These are phyloP conservation scores for Pseudomyrmex sp. DNA, from an alignment of 1,140 invertebrate genomes.

Conservation along the genomic window DNA sequence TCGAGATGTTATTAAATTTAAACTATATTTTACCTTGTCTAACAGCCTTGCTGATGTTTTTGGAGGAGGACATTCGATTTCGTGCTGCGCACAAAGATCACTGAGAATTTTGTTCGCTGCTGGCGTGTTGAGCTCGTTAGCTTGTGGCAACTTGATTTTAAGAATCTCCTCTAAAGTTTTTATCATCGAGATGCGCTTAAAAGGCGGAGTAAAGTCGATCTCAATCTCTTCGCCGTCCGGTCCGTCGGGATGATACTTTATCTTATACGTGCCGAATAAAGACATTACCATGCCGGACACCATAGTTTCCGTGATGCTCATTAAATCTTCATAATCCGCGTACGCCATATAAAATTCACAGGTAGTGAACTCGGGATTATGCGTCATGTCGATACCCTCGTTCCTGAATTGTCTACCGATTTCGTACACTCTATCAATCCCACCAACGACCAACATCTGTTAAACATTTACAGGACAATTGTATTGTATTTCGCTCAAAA, in stretches of 20 bases:
- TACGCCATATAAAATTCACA: conserved; percentile 99
- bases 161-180: conserved; percentile 94
- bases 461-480: conserved; percentile 47
- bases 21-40: conserved; percentile 91
- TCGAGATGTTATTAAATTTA: not conserved
- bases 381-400: conserved; percentile 99
- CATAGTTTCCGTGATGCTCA: conserved; percentile 96
- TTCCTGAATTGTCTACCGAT: conserved; percentile 99
- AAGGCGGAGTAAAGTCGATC: conserved; percentile 99
- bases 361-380: conserved; percentile 99
- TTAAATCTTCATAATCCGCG: conserved; percentile 99
- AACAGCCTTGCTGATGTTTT: conserved; percentile 96
- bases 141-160: conserved; percentile 93
- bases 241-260: conserved; percentile 98
- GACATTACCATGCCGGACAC: conserved; percentile 93
- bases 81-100: conserved; percentile 93
- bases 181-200: conserved; percentile 96
- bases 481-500: not conserved
- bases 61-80: conserved; percentile 96
- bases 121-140: conserved; percentile 88
- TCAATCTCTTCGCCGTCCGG: conserved; percentile 92
- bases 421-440: conserved; percentile 98
- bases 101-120: conserved; percentile 92
- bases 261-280: conserved; percentile 91
- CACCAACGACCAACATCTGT: conserved; percentile 98